Base-by-base conservation (phyloP, 2,797 vertebrate species). In the Schizothorax lantsangensis region DNA sequence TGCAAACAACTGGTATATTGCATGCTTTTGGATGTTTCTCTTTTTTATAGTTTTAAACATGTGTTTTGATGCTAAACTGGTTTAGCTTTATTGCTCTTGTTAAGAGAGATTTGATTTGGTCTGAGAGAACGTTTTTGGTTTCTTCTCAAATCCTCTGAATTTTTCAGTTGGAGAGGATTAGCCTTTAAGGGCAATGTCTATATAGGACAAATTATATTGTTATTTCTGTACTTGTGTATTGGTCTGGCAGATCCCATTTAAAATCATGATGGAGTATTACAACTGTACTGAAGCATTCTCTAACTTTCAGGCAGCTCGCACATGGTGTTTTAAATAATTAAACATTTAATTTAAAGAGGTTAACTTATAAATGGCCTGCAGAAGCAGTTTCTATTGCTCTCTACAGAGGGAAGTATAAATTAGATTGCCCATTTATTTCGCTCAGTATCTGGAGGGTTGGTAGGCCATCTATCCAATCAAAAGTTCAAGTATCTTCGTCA, bases 341-440 rank as follows among this genome's bases (percentile, higher is more conserved):
- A 86, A 69, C 80, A 74, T 79, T 88, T 88, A 80, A 84, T 88
- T 81, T 88, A 86, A 88, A 84, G 84, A 83, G 82, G 81, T 80
- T 86, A 86, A 81, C 57, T 79, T 88, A 75, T 79, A 86, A 88
- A 81, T 84, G 64, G 69, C 84, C 84, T 43, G 23, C 36, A 57
- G 80, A 75, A 83, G 38, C 45, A 66, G 33, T 5, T 84, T 80
- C 47, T 66, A 74, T 78, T 79, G 59, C 74, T 79, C 74, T 57
- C 74, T 33, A 26, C 21, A 57, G 45, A 64, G 74, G 4, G 14
- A 62, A 83, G 49, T 77, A 57, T 83, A 79, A 86, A 86, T 86
- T 73, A 79, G 54, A 83, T 45, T 43, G 40, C 23, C 74, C 75
- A 86, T 86, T 85, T 86, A 83, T 85, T 85, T 79, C 57, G 45